Percentiles rank a stretch among this genome's conserved stretches.
These are phyloP conservation scores for Apus apus DNA, from an alignment of 2,113 vertebrate species.

Conservation along the genomic window DNA sequence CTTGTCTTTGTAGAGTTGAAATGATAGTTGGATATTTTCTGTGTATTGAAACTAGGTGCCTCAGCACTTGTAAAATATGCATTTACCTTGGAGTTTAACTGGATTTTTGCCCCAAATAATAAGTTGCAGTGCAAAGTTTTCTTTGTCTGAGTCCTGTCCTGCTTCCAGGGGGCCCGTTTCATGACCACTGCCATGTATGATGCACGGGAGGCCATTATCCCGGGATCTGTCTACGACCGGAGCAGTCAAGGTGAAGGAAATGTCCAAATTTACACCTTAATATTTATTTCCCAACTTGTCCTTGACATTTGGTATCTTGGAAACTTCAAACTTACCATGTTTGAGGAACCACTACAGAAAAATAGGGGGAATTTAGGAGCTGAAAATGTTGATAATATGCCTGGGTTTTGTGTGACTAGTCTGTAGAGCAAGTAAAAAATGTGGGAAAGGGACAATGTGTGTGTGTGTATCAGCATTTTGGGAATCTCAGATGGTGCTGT, in stretches of 20 bases:
- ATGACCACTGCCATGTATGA: conserved; percentile 99
- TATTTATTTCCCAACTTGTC: fast-evolving
- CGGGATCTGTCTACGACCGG: conserved; percentile 94
- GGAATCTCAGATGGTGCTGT: background rate
- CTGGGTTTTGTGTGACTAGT: background rate
- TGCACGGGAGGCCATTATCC: conserved; percentile 95
- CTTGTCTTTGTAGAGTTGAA: background rate
- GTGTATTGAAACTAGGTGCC: fast-evolving
- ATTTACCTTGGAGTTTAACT: background rate
- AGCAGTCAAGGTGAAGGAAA: conserved; percentile 86
- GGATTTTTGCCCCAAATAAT: background rate
- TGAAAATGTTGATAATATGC: fast-evolving
- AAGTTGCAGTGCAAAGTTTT: background rate
- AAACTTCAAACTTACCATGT: background rate
- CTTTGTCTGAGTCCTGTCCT: background rate
- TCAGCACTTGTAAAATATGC: fast-evolving
- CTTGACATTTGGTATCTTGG: background rate
- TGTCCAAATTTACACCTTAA: fast-evolving
- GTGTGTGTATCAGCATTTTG: background rate
- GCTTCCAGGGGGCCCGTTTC: conserved; percentile 91
- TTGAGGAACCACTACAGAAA: background rate
- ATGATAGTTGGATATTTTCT: background rate
- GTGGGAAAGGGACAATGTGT: background rate
- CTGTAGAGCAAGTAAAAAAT: background rate
- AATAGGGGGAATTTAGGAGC: fast-evolving